These are phyloP conservation scores for Halictus rubicundus DNA, from an alignment of 1,140 invertebrate genomes.

Conservation along the genomic window DNA sequence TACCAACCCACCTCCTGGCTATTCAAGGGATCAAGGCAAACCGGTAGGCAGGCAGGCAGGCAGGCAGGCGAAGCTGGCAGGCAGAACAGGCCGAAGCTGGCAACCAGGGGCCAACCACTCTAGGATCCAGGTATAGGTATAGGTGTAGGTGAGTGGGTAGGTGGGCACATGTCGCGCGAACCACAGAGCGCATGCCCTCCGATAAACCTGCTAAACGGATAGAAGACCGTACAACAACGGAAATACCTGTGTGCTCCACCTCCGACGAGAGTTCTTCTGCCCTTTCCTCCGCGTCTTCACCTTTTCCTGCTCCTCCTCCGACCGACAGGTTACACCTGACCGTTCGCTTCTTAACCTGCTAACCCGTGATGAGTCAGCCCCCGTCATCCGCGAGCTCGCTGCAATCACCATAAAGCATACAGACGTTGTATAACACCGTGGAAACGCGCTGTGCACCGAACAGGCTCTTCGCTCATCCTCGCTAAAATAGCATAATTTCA, in stretches of 20 bases:
- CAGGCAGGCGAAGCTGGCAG: constrained; percentile 56
- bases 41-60: constrained; percentile 52
- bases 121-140: constrained; percentile 45
- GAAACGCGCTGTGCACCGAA: no score
- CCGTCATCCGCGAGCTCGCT: no score
- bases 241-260: constrained; percentile 35
- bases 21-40: constrained; percentile 70
- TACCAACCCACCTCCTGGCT: constrained; percentile 55
- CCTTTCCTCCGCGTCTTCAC: constrained; percentile 26
- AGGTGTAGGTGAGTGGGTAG: constrained; percentile 57
- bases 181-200: constrained; percentile 26
- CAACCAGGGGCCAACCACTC: constrained; percentile 26
- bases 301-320: constrained; percentile 14
- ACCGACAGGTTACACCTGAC: neutral
- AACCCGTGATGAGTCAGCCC: no score
- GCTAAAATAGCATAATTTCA: no score
- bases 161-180: constrained; percentile 32
- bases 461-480: no score
- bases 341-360: neutral
- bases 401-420: no score
- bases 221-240: constrained; percentile 38
- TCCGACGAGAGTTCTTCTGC: neutral
- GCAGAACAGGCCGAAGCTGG: constrained; percentile 17
- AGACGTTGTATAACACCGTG: no score
- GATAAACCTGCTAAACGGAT: constrained; percentile 51